Base-by-base conservation (phyloP, 1,140 invertebrate genomes). In the Manduca sexta region DNA sequence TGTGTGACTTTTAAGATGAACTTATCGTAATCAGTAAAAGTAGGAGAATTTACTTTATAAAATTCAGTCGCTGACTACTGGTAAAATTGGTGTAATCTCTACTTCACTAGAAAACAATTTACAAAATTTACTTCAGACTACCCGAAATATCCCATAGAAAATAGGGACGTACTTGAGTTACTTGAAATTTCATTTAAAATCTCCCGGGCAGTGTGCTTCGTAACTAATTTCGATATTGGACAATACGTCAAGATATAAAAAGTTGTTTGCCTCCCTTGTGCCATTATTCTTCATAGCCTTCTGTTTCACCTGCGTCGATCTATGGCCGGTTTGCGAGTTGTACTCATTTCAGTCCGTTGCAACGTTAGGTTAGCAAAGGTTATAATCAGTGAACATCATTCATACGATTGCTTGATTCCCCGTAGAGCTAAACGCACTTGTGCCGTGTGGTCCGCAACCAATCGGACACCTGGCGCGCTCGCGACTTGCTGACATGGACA, bases 41-140 rank as follows among this genome's bases (percentile, higher is more conserved):
- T 73, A 82, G 64, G 71, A 75, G 53, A 74, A 38, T 59, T 51
- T 67, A 38, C 61, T 71, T 80, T 82, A 83, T 72, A 85, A 82
- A 83, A 81, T 85, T 85, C 79, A 83, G 82, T 85, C 82, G 67
- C 74, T 60, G 65, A 65, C 81, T 83, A 80, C 73, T 70, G 68
- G 56, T 75, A 73, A 79, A 72, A 72, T 77, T 65, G 68, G 65
- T 72, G 57, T 52, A 72, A 72, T 60, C 44, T 45, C 76, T 84
- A 83, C 70, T 50, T 45, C 16, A 61, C 74, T 83, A 83, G 69
- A 81, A 83, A 84, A 85, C 60, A 64, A 76, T 79, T 79, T 77
- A 74, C 70, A 85, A 80, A 79, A 67, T 67, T 72, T 63, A 18
- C 30, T 45, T 60, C 64, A 53, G 52, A 60, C 66, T 63, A 71